Conservation (phyloP, 2,888 invertebrate species). For the Catocala sponsa region DNA sequence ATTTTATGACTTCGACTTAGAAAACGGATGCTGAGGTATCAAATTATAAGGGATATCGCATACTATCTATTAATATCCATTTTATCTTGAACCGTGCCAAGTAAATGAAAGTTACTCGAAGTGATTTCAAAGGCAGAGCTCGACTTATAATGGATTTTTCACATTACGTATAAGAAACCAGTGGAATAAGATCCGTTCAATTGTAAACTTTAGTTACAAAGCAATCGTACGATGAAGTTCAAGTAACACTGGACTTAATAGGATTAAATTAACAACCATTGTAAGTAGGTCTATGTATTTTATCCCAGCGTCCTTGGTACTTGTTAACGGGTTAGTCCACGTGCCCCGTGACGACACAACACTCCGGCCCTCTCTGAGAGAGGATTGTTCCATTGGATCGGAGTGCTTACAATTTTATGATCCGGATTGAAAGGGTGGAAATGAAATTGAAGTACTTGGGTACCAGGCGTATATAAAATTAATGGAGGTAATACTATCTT, state of each 20-base stretch:
- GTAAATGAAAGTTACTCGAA: conserved; percentile 1
- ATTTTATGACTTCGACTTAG: conserved; percentile 1
- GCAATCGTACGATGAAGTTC: conserved; percentile 9
- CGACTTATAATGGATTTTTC: conserved; percentile 7
- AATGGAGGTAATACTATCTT: too few species aligned
- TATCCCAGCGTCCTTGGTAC: conserved; percentile 7
- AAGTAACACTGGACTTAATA: conserved; percentile 2
- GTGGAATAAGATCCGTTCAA: not conserved
- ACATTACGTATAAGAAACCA: not conserved
- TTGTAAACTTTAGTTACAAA: conserved; percentile 18
- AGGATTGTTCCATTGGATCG: not conserved
- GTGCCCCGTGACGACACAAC: not conserved
- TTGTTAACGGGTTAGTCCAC: not conserved
- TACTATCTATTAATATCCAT: not conserved
- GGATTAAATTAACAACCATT: not conserved
- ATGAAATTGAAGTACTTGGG: too few species aligned
- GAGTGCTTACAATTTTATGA: too few species aligned
- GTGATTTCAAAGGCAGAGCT: conserved; percentile 12
- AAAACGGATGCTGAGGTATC: not conserved
- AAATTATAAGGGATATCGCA: not conserved
- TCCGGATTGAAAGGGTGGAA: too few species aligned
- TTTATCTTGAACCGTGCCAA: conserved; percentile 9
- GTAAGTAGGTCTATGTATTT: conserved; percentile 6
- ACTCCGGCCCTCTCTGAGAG: not conserved
- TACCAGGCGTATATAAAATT: too few species aligned